phyloP scores from a whole-genome alignment of 2,113 vertebrate species.

The Catharus minimus region DNA sequence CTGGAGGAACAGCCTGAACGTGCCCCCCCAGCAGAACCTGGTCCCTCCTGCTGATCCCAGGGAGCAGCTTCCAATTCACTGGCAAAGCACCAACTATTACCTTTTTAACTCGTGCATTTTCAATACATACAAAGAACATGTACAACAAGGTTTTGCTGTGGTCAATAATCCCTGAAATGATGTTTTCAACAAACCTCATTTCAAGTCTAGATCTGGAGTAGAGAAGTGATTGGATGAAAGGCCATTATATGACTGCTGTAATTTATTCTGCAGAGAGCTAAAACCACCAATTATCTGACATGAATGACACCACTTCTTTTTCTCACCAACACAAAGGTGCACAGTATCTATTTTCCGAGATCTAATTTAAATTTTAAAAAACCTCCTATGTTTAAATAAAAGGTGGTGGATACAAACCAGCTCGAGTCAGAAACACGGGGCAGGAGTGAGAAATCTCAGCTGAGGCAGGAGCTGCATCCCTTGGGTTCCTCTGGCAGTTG shows the following conservation, averaged over 20 bases:
- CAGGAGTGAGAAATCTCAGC: background rate
- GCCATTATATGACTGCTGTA: conserved; percentile 59
- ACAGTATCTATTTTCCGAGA: conserved; percentile 62
- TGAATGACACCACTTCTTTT: conserved; percentile 74
- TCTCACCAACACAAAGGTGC: conserved; percentile 70
- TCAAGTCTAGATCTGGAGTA: conserved; percentile 63
- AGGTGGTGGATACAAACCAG: conserved; percentile 29
- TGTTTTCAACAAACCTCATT: conserved; percentile 65
- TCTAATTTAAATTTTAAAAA: conserved; percentile 68
- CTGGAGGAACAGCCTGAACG: background rate
- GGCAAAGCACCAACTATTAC: conserved; percentile 49
- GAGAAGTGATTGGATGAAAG: conserved; percentile 65
- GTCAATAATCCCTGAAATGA: conserved; percentile 66
- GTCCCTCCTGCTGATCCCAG: background rate
- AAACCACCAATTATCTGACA: conserved; percentile 71
- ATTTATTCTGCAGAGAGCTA: conserved; percentile 63
- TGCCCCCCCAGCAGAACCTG: background rate
- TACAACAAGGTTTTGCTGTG: conserved; percentile 67
- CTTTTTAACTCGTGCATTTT: conserved; percentile 54
- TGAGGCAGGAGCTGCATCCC: background rate
- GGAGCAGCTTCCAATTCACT: conserved; percentile 34
- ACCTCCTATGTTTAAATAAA: conserved; percentile 55
- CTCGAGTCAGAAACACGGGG: background rate
- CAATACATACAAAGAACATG: conserved; percentile 66
- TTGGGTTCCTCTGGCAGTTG: fast-evolving